Evolutionary conservation across 2,888 invertebrate genomes (phyloP), one percentile per base, ranked within the genome.

Genomic region (Heliconius ethilla): DNA sequence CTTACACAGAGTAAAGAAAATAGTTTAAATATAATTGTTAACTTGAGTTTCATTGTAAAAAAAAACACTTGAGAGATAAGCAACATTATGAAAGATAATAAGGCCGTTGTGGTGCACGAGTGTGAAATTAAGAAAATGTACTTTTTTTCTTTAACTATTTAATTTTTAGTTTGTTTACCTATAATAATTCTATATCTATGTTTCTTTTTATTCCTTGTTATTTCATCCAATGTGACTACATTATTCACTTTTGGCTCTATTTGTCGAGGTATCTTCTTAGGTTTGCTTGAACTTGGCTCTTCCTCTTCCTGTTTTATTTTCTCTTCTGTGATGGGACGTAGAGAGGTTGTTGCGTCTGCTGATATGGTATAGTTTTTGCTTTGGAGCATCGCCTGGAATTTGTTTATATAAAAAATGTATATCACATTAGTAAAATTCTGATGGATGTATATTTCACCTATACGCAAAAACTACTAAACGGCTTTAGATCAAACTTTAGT

Each of bases 151-250:
- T 45, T 45, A 45, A 45, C 45, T 45, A 15, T 45, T 15, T 45
- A 0, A 45, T 18, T 65, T 65, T 5, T 65, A 7, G 6, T 9
- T 29, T 15, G 5, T 22, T 29, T 10, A 70, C 94, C 94, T 80
- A 95, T 92, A 79, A 95, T 90, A 78, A 95, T 90, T 82, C 94
- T 93, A 76, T 95, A 91, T n/a, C 95, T 89, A 78, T 95, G 92
- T 73, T 94, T 95, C 86, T 94, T 94, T 82, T 95, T 95, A 78
- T 95, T 95, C 67, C 95, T 89, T 0, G 94, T 94, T 1, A 91
- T 90, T 7, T 93, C 91, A 51, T 95, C 95, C 1, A 95, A 78
- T 0, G 92, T 92, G 0, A 94, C 83, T 63, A 95, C 91, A 5
- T 91, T 91, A 1, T 88, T 87, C 27, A 86, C 73, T 79, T 86